These are phyloP conservation scores for Ptychodera flava DNA, from an alignment of 35 echinoderm and acorn worm species.

Conservation along the genomic window DNA sequence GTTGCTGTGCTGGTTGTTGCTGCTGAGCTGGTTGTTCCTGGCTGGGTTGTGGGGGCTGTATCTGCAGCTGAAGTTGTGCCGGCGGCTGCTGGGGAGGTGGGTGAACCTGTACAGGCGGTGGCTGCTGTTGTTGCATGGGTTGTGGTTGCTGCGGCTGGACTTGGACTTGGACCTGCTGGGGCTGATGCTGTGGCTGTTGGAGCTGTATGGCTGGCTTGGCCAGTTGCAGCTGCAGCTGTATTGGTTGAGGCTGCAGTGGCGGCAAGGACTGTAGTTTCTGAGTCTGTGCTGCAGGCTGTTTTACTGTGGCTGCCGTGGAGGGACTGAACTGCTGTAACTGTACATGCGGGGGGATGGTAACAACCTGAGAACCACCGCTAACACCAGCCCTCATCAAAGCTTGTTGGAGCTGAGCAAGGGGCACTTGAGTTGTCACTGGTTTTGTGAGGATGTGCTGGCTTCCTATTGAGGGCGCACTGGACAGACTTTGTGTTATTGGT, in stretches of 20 bases:
- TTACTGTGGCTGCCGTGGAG: neutral
- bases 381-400: neutral
- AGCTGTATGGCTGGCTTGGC: neutral
- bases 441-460: neutral
- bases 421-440: neutral
- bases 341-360: neutral
- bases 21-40: neutral
- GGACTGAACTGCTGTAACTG: neutral
- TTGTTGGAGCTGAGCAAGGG: neutral
- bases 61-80: conserved; percentile 1
- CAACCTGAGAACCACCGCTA: neutral
- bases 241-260: neutral
- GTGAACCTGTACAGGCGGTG: conserved; percentile 8
- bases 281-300: neutral
- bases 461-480: neutral
- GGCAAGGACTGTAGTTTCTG: neutral
- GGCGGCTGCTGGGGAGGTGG: conserved; percentile 19
- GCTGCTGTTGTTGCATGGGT: neutral
- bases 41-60: neutral
- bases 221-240: neutral
- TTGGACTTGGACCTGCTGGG: neutral
- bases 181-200: neutral
- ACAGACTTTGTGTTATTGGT: neutral
- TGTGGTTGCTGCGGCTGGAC: conserved; percentile 2
- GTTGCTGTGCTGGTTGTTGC: neutral